These are phyloP conservation scores for Andricus curvator DNA, from an alignment of 2,888 invertebrate genomes.

Conservation along the genomic window DNA sequence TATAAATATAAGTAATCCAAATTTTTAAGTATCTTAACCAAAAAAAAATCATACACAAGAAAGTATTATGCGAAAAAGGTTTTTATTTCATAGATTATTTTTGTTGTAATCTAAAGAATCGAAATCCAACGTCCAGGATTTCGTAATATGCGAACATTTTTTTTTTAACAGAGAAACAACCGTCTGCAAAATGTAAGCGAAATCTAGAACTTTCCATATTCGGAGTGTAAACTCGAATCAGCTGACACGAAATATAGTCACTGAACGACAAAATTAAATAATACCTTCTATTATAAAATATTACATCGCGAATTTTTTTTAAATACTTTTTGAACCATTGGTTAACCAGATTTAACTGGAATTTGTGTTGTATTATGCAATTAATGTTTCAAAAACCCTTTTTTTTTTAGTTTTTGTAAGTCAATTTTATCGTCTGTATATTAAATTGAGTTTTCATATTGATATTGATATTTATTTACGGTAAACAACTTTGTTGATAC, in stretches of 20 bases:
- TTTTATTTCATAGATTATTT: too few species aligned
- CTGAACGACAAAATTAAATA: neutral
- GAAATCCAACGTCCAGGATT: too few species aligned
- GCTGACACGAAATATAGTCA: constrained; percentile 19
- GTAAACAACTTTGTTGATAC: too few species aligned
- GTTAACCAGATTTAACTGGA: neutral
- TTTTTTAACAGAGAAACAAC: neutral
- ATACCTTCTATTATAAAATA: neutral
- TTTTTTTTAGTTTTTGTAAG: neutral
- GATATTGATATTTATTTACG: too few species aligned
- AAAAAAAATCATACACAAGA: too few species aligned
- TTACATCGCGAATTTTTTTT: neutral
- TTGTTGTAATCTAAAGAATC: too few species aligned
- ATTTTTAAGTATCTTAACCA: too few species aligned
- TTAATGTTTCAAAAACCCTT: neutral
- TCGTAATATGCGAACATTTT: neutral
- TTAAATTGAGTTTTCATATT: neutral
- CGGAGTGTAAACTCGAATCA: constrained; percentile 15
- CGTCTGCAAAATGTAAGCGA: neutral
- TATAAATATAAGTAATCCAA: too few species aligned
- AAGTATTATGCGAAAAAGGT: too few species aligned
- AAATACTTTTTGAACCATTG: neutral
- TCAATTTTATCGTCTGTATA: neutral
- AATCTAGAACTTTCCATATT: neutral
- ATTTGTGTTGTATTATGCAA: neutral